phyloP scores from a whole-genome alignment of 2,888 invertebrate species.

The Calameuta filiformis region DNA sequence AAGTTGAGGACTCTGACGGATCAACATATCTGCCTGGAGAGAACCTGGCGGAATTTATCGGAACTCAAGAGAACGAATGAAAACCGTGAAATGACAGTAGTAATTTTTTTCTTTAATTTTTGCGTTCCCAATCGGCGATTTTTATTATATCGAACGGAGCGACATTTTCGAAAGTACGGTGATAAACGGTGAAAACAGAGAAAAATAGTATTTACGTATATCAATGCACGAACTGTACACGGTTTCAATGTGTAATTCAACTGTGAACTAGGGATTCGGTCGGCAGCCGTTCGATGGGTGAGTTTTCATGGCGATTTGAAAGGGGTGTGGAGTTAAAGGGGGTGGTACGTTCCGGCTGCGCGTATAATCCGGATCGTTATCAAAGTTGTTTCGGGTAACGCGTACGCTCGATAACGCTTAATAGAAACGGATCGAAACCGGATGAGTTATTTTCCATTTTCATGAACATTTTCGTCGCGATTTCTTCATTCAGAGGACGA shows the following conservation, averaged over 20 bases:
- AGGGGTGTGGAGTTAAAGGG: neutral
- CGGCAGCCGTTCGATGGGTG: neutral
- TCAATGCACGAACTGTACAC: neutral
- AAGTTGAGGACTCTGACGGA: neutral
- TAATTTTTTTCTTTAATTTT: neutral
- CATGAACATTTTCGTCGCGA: neutral
- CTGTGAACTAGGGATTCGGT: neutral
- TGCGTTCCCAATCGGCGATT: neutral
- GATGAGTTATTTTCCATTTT: too few species aligned
- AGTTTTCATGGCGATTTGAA: neutral
- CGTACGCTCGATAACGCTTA: neutral
- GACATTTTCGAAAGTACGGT: neutral
- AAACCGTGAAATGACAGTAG: too few species aligned
- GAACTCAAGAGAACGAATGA: neutral
- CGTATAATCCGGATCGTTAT: conserved; percentile 47
- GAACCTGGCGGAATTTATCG: neutral
- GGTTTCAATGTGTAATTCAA: neutral
- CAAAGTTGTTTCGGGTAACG: conserved; percentile 29
- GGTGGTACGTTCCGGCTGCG: conserved; percentile 20
- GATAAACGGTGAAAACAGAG: neutral
- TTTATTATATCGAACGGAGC: neutral
- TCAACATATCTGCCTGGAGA: neutral
- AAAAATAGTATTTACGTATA: neutral
- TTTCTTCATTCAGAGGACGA: neutral
- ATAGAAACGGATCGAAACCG: neutral